These are phyloP conservation scores for Drosophila setosimentum DNA, from an alignment of 2,888 invertebrate species.

Conservation along the genomic window DNA sequence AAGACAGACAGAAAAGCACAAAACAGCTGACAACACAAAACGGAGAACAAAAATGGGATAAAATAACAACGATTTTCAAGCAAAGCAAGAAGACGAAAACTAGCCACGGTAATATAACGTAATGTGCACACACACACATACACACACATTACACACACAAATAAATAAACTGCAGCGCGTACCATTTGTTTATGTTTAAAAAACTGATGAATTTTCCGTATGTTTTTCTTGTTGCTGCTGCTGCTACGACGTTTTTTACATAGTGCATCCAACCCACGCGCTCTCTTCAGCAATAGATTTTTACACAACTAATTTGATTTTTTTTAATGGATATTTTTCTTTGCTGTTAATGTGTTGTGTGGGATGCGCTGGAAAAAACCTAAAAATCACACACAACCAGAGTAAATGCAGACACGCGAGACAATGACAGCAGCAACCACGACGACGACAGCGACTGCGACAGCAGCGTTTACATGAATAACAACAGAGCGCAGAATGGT, in stretches of 20 bases:
- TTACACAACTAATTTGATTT: slow-evolving; percentile 28
- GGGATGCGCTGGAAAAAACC: slow-evolving; percentile 62
- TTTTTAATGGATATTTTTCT: slow-evolving; percentile 8
- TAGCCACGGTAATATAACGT: slow-evolving; percentile 29
- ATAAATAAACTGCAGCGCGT: slow-evolving; percentile 29
- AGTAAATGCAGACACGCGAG: slow-evolving; percentile 73
- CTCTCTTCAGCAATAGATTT: slow-evolving; percentile 29
- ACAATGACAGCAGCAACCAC: slow-evolving; percentile 52
- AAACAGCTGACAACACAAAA: slow-evolving; percentile 67
- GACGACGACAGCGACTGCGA: slow-evolving; percentile 35
- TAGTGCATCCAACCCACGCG: slow-evolving; percentile 33
- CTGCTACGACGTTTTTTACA: slow-evolving; percentile 20
- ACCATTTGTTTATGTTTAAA: slow-evolving; percentile 75
- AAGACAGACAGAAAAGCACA: slow-evolving; percentile 50
- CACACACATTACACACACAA: slow-evolving; percentile 11
- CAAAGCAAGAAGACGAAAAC: slow-evolving; percentile 20
- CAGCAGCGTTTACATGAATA: slow-evolving; percentile 60
- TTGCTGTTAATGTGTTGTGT: slow-evolving; percentile 24
- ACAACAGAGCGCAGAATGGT: slow-evolving; percentile 72
- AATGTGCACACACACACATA: slow-evolving; percentile 32
- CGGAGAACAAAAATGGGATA: background rate
- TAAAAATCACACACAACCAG: slow-evolving; percentile 62
- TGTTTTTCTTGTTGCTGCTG: slow-evolving; percentile 16
- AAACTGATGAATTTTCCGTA: slow-evolving; percentile 12
- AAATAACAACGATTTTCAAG: slow-evolving; percentile 22